Base-by-base conservation (phyloP, 2,797 vertebrate genomes). In the Anguilla obscura region DNA sequence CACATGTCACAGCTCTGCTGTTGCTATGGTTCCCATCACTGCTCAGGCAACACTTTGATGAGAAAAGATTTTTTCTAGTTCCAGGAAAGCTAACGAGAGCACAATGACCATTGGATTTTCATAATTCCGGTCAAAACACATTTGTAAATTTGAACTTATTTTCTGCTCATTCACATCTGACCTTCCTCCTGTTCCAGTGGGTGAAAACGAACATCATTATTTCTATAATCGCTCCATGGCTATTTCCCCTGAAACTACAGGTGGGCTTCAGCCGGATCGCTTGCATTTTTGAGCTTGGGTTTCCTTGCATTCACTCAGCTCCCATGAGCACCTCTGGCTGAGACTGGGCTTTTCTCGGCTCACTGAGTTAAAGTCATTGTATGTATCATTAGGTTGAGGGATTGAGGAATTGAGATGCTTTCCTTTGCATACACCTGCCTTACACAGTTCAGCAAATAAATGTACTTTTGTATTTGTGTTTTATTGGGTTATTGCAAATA, bases 1-100 rank as follows among this genome's bases (percentile, higher is more conserved):
- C 5, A 82, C 21, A 36, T 79, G 33, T 40, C 79, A 45, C 27
- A 7, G 24, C 36, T 48, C 79, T 48, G 45, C 40, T 50, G 74
- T 82, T 82, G 79, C 45, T 33, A 82, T 82, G 79, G 40, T 50
- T 50, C 79, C 79, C 45, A 79, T 79, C 33, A 50, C 45, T 50
- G 45, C 79, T 82, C 79, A 24, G 33, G 45, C 79, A 82, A 50
- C 40, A 48, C 40, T 48, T 82, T 82, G 24, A 48, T 82, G 79
- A 8, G 24, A 8, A 2, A 48, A 6, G 40, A 48, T 82, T 82
- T 48, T 50, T 48, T 21, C 45, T 82, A n/a, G 45, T 50, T 50
- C 18, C 45, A 82, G 79, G 18, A 79, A 7, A 40, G 74, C 33
- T 45, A 79, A 79, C 33, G 33, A 45, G 33, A 45, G 36, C 45